Conservation (phyloP, 2,113 vertebrate genomes). For the Nerophis lumbriciformis region DNA sequence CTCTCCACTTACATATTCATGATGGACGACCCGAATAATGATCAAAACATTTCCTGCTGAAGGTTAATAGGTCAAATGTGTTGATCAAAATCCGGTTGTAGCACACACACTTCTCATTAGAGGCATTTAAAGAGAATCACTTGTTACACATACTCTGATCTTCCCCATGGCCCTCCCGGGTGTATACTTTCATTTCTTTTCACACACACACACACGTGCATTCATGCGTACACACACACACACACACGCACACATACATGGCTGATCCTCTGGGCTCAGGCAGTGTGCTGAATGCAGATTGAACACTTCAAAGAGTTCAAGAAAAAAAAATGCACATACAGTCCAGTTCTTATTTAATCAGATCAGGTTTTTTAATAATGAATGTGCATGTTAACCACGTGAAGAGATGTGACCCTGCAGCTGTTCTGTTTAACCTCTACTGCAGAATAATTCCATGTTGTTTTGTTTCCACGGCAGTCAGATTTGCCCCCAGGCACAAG, state of each 20-base stretch:
- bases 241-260: conserved; percentile 11
- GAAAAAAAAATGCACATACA: neutral
- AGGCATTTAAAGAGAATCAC: conserved; percentile 62
- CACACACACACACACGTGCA: neutral
- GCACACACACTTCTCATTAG: conserved; percentile 59
- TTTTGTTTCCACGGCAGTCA: conserved; percentile 6
- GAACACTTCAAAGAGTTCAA: conserved; percentile 57
- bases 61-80: conserved; percentile 69
- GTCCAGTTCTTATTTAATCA: conserved; percentile 50
- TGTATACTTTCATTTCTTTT: conserved; percentile 24
- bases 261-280: conserved; percentile 38
- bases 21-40: conserved; percentile 28
- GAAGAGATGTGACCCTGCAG: conserved; percentile 45
- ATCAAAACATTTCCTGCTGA: conserved; percentile 56
- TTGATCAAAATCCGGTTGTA: conserved; percentile 62
- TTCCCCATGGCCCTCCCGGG: conserved; percentile 60
- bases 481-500: conserved; percentile 12
- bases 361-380: conserved; percentile 61
- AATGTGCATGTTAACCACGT: conserved; percentile 47
- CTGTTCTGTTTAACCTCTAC: conserved; percentile 52
- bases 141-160: conserved; percentile 67
- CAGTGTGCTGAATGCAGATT: conserved; percentile 53
- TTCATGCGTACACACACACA: conserved; percentile 7
- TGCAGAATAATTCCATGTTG: neutral
- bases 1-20: conserved; percentile 48